These are phyloP conservation scores for Leptopilina boulardi DNA, from an alignment of 1,140 invertebrate species.

Conservation along the genomic window DNA sequence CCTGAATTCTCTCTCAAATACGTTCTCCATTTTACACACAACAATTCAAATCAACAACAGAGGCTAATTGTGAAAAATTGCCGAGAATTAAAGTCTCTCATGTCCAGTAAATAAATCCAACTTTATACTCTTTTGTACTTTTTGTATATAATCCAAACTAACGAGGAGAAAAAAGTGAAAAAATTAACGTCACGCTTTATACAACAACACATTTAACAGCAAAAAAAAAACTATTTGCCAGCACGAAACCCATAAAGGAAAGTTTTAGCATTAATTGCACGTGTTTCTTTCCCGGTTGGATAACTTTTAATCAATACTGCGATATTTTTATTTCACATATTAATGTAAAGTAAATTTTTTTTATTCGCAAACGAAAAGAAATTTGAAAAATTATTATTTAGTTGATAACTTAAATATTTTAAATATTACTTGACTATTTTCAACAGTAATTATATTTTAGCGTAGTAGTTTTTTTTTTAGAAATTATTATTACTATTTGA, in stretches of 20 bases:
- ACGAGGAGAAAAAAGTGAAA: neutral
- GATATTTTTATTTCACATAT: neutral
- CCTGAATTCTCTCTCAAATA: neutral
- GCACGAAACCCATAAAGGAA: neutral
- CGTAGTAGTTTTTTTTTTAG: no score
- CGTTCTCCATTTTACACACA: no score
- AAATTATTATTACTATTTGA: no score
- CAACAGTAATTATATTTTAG: no score
- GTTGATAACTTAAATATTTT: no score
- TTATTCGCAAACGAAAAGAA: no score
- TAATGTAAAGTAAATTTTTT: neutral
- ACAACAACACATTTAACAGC: neutral
- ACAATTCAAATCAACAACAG: neutral
- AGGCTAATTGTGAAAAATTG: conserved; percentile 3
- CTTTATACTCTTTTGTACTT: neutral
- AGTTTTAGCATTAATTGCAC: neutral
- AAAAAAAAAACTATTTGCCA: neutral
- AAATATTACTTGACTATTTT: no score
- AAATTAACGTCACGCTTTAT: neutral
- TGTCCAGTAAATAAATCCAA: neutral
- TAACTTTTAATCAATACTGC: neutral
- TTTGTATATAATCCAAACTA: neutral
- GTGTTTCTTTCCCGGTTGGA: neutral
- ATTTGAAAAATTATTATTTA: no score
- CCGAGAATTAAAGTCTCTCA: neutral